Base-by-base conservation (phyloP, 2,888 invertebrate genomes). In the Torymus auratus region DNA sequence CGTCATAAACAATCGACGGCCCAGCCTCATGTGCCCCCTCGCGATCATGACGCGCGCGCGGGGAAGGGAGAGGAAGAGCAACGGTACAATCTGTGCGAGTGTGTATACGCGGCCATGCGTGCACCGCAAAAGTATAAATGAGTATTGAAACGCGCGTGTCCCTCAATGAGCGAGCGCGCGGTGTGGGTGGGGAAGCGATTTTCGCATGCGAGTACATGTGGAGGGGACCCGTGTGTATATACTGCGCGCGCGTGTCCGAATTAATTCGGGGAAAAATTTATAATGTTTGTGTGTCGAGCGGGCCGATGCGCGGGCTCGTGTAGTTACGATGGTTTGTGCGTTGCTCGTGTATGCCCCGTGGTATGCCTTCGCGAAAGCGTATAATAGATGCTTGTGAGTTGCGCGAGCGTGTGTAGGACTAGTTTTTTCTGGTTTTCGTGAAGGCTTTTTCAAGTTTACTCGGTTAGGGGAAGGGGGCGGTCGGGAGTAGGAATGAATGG, bases 81-180 rank as follows among this genome's bases (percentile, higher is more conserved):
- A 41, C 41, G 7, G 41, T 41, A 41, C 41, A 41, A 41, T 41
- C 41, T 41, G 41, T 41, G 41, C 41, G 7, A 5, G 41, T 41
- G 41, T 41, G 7, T 41, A 41, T 10, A 7, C 41, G 41, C 5
- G 41, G 41, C 41, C 7, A 41, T 41, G 41, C 41, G 15, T 28
- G 53, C 74, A 50, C 69, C 86, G 88, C 86, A 88, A 90, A 89
- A 89, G 88, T 89, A 88, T 88, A 88, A 88, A 89, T 86, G 88
- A 89, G 87, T 87, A 87, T 85, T 85, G 86, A 87, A 84, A 86
- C 86, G 88, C 85, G 85, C 85, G 20, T 56, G 53, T 53, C 58
- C 56, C 50, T 20, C 50, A 55, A 41, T 41, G 41, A 41, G 41
- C 7, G 41, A 41, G 41, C 41, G 41, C 7, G 41, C 41, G 41